Conservation (phyloP, 2,113 vertebrate species). For the Stigmatopora nigra region DNA sequence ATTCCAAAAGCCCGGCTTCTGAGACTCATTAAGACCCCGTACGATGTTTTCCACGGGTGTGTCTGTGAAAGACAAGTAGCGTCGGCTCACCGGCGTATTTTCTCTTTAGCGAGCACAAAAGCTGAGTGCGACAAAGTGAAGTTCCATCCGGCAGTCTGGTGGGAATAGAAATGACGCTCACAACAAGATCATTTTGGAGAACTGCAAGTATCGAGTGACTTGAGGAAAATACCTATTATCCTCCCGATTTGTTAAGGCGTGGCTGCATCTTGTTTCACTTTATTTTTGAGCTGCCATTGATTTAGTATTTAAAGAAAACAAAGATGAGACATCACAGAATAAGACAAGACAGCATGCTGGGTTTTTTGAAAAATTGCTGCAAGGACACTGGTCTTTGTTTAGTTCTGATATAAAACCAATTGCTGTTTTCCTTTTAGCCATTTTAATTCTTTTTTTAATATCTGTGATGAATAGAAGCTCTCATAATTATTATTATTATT, state of each 20-base stretch:
- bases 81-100: not conserved
- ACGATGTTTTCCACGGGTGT: conserved; percentile 1
- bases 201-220: not conserved
- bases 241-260: not conserved
- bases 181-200: not conserved
- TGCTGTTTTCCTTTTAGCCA: not conserved
- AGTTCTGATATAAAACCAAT: not conserved
- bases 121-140: not conserved
- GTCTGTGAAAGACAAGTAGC: not conserved
- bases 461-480: too few species aligned
- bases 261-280: not conserved
- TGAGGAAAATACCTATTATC: not conserved
- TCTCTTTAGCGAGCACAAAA: not conserved
- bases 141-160: not conserved
- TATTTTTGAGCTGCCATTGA: not conserved
- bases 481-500: too few species aligned
- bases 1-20: not conserved
- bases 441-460: not conserved
- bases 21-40: conserved; percentile 11
- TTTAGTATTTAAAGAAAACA: not conserved
- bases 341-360: not conserved
- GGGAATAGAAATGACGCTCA: not conserved
- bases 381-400: not conserved
- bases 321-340: not conserved
- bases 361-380: not conserved